Conservation (phyloP, 2,113 vertebrate species). For the Anolis carolinensis region DNA sequence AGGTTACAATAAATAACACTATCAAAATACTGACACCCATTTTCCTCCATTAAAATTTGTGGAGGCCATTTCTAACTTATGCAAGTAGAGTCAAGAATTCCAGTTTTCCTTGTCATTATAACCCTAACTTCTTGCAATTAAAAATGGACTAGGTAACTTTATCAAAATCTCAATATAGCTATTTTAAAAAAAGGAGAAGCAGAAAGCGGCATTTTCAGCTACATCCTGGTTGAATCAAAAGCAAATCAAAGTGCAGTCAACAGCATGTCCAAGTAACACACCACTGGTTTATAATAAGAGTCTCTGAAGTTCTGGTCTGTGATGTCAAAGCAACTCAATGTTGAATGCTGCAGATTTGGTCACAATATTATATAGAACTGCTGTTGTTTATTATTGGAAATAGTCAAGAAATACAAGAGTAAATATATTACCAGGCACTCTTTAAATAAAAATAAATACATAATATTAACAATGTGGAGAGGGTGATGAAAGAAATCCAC, state of each 20-base stretch:
- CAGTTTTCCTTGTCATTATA: slow-evolving; percentile 66
- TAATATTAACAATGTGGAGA: background rate
- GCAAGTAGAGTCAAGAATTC: slow-evolving; percentile 56
- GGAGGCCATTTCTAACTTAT: slow-evolving; percentile 48
- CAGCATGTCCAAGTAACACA: background rate
- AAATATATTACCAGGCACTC: background rate
- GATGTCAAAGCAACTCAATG: slow-evolving; percentile 65
- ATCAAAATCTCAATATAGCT: slow-evolving; percentile 47
- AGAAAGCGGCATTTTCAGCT: slow-evolving; percentile 37
- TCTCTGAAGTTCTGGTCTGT: slow-evolving; percentile 24
- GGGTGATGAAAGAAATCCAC: background rate
- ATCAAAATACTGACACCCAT: slow-evolving; percentile 23
- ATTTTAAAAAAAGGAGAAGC: slow-evolving; percentile 38
- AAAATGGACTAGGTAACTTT: slow-evolving; percentile 35
- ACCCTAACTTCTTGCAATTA: slow-evolving; percentile 52
- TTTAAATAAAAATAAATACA: slow-evolving; percentile 25
- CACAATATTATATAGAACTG: background rate
- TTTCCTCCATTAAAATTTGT: slow-evolving; percentile 31
- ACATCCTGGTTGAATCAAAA: slow-evolving; percentile 57
- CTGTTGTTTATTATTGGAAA: background rate
- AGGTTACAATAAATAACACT: slow-evolving; percentile 22
- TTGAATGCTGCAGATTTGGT: slow-evolving; percentile 6
- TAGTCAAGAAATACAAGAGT: background rate
- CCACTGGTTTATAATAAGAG: background rate
- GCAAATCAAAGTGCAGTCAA: slow-evolving; percentile 27